Conservation (phyloP, 35 echinoderm and acorn worm genomes). For the Holothuria glaberrima region DNA sequence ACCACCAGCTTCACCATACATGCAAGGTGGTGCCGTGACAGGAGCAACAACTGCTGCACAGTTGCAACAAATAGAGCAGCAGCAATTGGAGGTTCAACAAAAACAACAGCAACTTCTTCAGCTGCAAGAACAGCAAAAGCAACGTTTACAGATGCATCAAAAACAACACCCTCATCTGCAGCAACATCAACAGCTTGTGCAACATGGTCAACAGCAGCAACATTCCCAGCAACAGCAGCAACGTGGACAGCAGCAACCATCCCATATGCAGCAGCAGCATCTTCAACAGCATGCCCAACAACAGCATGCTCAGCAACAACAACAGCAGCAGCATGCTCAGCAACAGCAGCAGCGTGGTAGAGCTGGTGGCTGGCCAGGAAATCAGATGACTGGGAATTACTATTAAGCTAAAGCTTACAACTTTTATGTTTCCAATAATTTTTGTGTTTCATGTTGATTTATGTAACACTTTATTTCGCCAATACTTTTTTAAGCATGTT, state of each 20-base stretch:
- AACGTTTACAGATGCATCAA: background rate
- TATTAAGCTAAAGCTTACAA: too few relatives aligned
- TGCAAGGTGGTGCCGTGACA: background rate
- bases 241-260: constrained; percentile 9
- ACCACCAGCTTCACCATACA: too few relatives aligned
- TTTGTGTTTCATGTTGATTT: too few relatives aligned
- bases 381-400: too few relatives aligned
- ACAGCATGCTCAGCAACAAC: constrained; percentile 22
- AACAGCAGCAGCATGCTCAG: constrained; percentile 55
- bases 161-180: background rate
- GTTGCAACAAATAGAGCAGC: background rate
- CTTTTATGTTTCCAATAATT: too few relatives aligned
- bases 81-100: background rate
- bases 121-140: background rate
- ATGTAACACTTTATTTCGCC: too few relatives aligned
- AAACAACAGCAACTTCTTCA: constrained; percentile 2
- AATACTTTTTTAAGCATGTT: too few relatives aligned
- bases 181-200: background rate
- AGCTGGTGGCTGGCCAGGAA: too few relatives aligned
- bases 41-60: background rate
- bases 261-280: constrained; percentile 16
- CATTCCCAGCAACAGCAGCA: constrained; percentile 14
- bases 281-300: constrained; percentile 33
- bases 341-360: background rate
- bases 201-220: background rate